Evolutionary conservation across 2,797 vertebrate genomes (phyloP).

Genomic region (Pseudocheirus occidentalis): DNA sequence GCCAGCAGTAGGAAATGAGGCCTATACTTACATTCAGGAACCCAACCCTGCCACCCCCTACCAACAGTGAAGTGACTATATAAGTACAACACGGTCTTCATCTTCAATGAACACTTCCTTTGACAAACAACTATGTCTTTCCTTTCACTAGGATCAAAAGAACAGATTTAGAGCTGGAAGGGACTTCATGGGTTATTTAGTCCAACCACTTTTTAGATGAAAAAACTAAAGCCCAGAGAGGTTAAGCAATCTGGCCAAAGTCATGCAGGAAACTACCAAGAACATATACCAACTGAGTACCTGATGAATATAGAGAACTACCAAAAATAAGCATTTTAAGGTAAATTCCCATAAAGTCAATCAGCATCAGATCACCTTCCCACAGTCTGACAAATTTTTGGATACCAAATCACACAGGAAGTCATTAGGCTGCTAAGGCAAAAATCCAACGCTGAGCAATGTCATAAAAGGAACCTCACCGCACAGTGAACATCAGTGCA

Average conservation of each 20-base stretch:
- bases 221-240: neutral
- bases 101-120: neutral
- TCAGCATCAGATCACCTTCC: neutral
- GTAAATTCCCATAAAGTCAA: neutral
- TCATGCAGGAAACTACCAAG: neutral
- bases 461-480: neutral
- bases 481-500: neutral
- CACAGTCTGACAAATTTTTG: neutral
- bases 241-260: neutral
- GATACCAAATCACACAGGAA: neutral
- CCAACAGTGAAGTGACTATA: neutral
- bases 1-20: neutral
- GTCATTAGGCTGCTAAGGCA: neutral
- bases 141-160: neutral
- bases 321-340: neutral
- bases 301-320: neutral
- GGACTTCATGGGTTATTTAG: neutral
- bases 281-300: neutral
- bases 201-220: neutral
- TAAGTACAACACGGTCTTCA: neutral
- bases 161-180: neutral
- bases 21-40: neutral
- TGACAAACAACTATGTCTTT: neutral
- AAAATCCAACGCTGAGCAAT: neutral
- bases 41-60: rapidly evolving